Percentiles rank a stretch among this genome's conserved stretches.
These are phyloP conservation scores for Nasonia vitripennis DNA, from an alignment of 1,140 invertebrate species.

Conservation along the genomic window DNA sequence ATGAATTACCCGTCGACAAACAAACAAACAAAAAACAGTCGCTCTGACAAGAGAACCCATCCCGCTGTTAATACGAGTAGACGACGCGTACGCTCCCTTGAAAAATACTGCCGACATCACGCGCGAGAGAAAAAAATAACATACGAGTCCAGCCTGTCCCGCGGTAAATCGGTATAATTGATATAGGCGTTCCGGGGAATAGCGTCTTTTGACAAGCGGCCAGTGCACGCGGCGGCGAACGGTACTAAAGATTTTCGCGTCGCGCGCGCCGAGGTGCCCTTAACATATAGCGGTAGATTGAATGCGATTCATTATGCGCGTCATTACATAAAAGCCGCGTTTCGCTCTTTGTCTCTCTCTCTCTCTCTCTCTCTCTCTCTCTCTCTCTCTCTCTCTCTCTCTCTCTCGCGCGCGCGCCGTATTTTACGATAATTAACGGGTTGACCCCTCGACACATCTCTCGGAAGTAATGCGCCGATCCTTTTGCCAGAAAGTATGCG, in stretches of 20 bases:
- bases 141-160: neutral
- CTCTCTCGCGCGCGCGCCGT: slow-evolving; percentile 56
- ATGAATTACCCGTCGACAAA: no score
- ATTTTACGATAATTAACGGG: slow-evolving; percentile 69
- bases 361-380: neutral
- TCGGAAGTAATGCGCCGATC: slow-evolving; percentile 60
- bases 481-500: slow-evolving; percentile 59
- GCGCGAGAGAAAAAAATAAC: neutral
- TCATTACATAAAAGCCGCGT: slow-evolving; percentile 62
- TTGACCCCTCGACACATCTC: slow-evolving; percentile 62
- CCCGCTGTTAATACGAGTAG: neutral
- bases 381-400: no score
- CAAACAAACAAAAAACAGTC: no score
- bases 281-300: slow-evolving; percentile 56
- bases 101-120: neutral
- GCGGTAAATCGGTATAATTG: slow-evolving; percentile 17
- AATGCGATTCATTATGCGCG: slow-evolving; percentile 63
- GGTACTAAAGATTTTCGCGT: slow-evolving; percentile 57
- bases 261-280: neutral
- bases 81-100: neutral
- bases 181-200: slow-evolving; percentile 11
- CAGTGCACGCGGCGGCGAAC: neutral
- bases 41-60: neutral
- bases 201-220: slow-evolving; percentile 25
- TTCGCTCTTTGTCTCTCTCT: slow-evolving; percentile 45